These are phyloP conservation scores for Crepidodera aurea DNA, from an alignment of 2,888 invertebrate genomes.

Conservation along the genomic window DNA sequence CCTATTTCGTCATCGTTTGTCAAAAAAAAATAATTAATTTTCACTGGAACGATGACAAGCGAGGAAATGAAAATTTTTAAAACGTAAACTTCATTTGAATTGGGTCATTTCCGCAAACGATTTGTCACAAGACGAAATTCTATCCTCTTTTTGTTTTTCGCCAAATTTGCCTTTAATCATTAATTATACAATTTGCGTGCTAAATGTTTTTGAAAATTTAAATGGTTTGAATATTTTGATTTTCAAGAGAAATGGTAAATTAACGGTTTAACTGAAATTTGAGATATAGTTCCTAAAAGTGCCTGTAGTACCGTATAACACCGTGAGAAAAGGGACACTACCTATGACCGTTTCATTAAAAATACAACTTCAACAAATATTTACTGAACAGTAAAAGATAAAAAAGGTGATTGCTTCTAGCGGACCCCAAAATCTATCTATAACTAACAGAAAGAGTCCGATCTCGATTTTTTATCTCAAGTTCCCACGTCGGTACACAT, in stretches of 20 bases:
- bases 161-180: no score
- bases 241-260: neutral
- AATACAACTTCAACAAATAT: conserved; percentile 51
- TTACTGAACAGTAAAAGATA: conserved; percentile 56
- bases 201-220: no score
- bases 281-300: neutral
- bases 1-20: conserved; percentile 29
- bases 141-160: neutral
- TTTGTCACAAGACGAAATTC: conserved; percentile 10
- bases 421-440: conserved; percentile 48
- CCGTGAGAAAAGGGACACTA: conserved; percentile 26
- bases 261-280: conserved; percentile 1
- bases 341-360: conserved; percentile 28
- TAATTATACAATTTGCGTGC: no score
- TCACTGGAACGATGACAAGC: conserved; percentile 27
- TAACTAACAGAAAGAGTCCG: conserved; percentile 40
- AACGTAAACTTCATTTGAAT: conserved; percentile 10
- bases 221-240: no score
- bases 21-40: conserved; percentile 30
- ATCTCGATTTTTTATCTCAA: conserved; percentile 53
- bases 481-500: conserved; percentile 57
- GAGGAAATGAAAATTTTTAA: conserved; percentile 25
- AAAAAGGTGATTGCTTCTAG: conserved; percentile 51
- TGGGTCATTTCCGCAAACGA: conserved; percentile 13
- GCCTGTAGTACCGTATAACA: neutral